phyloP scores from a whole-genome alignment of 2,888 invertebrate genomes.

The Bombyx huttoni region DNA sequence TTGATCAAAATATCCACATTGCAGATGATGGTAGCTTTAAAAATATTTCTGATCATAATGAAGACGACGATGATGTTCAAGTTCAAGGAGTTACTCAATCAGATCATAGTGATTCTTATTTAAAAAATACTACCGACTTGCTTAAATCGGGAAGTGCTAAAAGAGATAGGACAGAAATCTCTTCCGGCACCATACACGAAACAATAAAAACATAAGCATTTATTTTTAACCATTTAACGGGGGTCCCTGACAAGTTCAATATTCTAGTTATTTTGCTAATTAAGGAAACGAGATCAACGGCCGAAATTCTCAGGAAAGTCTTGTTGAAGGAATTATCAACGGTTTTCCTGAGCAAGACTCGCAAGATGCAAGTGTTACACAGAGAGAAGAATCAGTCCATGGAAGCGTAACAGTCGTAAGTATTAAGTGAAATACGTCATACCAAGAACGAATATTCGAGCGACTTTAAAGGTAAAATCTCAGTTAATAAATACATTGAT shows the following conservation, averaged over 20 bases:
- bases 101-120: slow-evolving; percentile 51
- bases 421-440: slow-evolving; percentile 36
- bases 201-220: slow-evolving; percentile 47
- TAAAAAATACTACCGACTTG: slow-evolving; percentile 47
- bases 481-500: slow-evolving; percentile 47
- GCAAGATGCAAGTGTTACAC: slow-evolving; percentile 60
- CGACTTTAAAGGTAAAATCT: slow-evolving; percentile 51
- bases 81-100: slow-evolving; percentile 57
- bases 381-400: slow-evolving; percentile 45
- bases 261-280: slow-evolving; percentile 70
- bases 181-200: slow-evolving; percentile 60
- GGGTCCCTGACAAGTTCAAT: slow-evolving; percentile 68
- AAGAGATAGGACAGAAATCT: slow-evolving; percentile 54
- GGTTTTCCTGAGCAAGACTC: slow-evolving; percentile 62
- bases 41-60: slow-evolving; percentile 45
- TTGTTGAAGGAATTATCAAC: slow-evolving; percentile 62
- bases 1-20: slow-evolving; percentile 6
- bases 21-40: slow-evolving; percentile 22
- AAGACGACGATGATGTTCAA: slow-evolving; percentile 71
- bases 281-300: slow-evolving; percentile 62
- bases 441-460: slow-evolving; percentile 35
- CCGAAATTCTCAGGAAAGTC: slow-evolving; percentile 59
- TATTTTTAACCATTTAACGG: slow-evolving; percentile 38
- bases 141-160: slow-evolving; percentile 52
- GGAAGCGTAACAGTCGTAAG: slow-evolving; percentile 60